Percentiles rank a stretch among this genome's conserved stretches.
Evolutionary conservation across 35 echinoderm and acorn worm species (phyloP).

Genomic region (Holothuria glaberrima): DNA sequence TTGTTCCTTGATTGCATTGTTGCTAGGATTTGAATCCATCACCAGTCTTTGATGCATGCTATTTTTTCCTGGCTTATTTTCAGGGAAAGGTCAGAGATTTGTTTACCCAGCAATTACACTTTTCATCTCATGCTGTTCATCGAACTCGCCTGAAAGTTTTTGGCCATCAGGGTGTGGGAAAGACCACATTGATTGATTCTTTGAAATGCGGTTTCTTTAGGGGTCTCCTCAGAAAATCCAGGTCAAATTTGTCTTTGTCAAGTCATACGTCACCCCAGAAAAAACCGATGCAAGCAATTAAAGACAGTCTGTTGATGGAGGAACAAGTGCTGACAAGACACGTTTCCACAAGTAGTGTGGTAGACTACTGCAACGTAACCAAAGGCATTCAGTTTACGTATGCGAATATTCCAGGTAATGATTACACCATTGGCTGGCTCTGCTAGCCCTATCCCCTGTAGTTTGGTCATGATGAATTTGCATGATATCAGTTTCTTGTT

Average conservation of each 20-base stretch:
- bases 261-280: constrained; percentile 52
- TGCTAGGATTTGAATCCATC: background rate
- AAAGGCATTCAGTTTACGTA: constrained; percentile 86
- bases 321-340: constrained; percentile 40
- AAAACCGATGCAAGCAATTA: constrained; percentile 45
- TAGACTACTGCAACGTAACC: constrained; percentile 73
- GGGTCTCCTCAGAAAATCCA: constrained; percentile 84
- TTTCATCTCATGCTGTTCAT: constrained; percentile 66
- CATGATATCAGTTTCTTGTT: too few relatives aligned
- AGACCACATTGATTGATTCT: constrained; percentile 89
- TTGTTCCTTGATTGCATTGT: constrained; percentile 7
- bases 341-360: constrained; percentile 53
- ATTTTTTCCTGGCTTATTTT: background rate
- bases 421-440: too few relatives aligned
- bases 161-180: constrained; percentile 93
- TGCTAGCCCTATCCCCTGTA: too few relatives aligned
- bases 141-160: constrained; percentile 85
- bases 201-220: constrained; percentile 95
- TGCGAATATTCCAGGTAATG: constrained; percentile 84
- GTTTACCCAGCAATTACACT: constrained; percentile 78
- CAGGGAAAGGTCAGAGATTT: constrained; percentile 90
- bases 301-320: constrained; percentile 48
- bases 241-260: constrained; percentile 80
- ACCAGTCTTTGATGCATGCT: background rate
- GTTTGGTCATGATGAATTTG: too few relatives aligned